Conservation (phyloP, 2,888 invertebrate genomes). For the Polietes domitor region DNA sequence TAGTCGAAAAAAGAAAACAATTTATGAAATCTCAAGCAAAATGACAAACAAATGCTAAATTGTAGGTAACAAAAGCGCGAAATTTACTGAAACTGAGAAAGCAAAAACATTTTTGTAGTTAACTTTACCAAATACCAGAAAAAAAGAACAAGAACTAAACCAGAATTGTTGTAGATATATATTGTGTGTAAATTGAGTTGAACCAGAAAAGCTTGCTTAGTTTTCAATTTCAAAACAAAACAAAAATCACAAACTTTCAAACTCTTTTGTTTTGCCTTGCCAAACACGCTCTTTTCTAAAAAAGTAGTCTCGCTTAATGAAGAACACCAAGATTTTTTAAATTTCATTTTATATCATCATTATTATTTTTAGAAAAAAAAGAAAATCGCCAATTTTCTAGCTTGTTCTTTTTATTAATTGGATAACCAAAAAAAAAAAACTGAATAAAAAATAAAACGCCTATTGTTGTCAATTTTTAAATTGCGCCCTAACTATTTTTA, state of each 20-base stretch:
- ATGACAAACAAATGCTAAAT: slow-evolving; percentile 9
- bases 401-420: background rate
- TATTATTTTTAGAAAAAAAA: slow-evolving; percentile 11
- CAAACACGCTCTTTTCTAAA: background rate
- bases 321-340: background rate
- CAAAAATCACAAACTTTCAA: background rate
- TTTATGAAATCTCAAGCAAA: background rate
- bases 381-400: background rate
- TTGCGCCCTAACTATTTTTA: background rate
- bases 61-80: slow-evolving; percentile 15
- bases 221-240: background rate
- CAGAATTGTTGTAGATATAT: slow-evolving; percentile 30
- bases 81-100: slow-evolving; percentile 18
- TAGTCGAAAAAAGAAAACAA: background rate
- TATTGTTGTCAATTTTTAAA: background rate
- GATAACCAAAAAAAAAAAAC: background rate
- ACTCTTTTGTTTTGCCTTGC: background rate
- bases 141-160: too few species aligned
- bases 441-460: background rate
- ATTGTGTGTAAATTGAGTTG: slow-evolving; percentile 13
- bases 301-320: background rate
- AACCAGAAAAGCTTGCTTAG: slow-evolving; percentile 31
- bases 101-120: slow-evolving; percentile 29
- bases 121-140: slow-evolving; percentile 28
- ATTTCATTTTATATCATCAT: slow-evolving; percentile 27